phyloP scores from a whole-genome alignment of 2,113 vertebrate species.

The Thamnophis sirtalis region DNA sequence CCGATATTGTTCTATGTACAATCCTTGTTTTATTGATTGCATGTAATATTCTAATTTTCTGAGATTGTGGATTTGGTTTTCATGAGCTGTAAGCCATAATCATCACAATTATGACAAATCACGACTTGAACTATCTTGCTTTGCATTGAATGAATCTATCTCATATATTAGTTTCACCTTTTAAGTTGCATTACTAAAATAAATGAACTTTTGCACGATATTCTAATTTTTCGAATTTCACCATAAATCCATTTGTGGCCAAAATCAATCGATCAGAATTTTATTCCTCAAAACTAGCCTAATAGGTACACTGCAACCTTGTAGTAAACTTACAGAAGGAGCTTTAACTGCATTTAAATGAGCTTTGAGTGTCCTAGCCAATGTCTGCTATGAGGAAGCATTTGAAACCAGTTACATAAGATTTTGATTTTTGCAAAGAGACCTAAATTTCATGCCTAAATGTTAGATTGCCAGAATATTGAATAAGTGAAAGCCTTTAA shows the following conservation, averaged over 20 bases:
- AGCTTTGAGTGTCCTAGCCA: not conserved
- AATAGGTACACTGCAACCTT: not conserved
- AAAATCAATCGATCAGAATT: not conserved
- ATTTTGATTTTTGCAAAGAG: not conserved
- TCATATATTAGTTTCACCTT: no score
- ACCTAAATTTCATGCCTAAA: not conserved
- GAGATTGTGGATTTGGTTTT: no score
- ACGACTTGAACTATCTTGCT: no score
- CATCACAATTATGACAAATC: no score
- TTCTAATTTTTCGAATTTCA: no score
- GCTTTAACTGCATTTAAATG: not conserved
- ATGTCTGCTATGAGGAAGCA: not conserved
- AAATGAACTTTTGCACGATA: no score
- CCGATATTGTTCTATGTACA: no score
- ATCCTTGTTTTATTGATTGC: no score
- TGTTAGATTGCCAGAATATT: not conserved
- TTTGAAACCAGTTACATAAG: not conserved
- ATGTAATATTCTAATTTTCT: no score
- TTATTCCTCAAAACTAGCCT: not conserved
- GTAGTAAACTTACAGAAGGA: not conserved
- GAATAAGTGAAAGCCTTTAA: not conserved
- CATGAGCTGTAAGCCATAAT: no score
- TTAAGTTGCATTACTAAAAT: no score
- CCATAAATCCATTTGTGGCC: not conserved
- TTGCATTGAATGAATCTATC: no score